Evolutionary conservation across 1,140 invertebrate species (phyloP).

Genomic region (Drosophila truncata): DNA sequence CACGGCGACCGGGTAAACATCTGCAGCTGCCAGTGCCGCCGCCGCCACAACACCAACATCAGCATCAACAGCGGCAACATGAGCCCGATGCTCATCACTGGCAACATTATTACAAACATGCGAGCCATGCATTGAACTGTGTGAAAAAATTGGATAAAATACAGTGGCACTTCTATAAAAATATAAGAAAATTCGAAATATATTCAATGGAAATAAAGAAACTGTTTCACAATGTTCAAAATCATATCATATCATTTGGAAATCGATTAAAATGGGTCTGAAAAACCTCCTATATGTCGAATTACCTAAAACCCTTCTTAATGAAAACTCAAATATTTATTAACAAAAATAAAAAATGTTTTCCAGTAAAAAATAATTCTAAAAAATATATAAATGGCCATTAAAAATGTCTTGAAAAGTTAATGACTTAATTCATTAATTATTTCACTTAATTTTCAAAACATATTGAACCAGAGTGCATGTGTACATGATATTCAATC

Average conservation of each 20-base stretch:
- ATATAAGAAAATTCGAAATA: neutral
- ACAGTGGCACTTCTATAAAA: neutral
- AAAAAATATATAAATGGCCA: neutral
- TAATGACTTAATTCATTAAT: neutral
- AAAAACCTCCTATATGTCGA: neutral
- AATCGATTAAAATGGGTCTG: neutral
- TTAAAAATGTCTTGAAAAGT: neutral
- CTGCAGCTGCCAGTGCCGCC: slow-evolving; percentile 45
- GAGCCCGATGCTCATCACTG: slow-evolving; percentile 70
- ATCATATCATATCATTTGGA: neutral
- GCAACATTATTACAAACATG: slow-evolving; percentile 78
- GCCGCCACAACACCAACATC: slow-evolving; percentile 47
- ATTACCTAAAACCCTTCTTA: neutral
- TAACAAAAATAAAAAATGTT: neutral
- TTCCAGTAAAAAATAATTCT: neutral
- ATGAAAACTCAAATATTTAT: neutral
- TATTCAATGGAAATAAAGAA: neutral
- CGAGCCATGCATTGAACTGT: slow-evolving; percentile 38
- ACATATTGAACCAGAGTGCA: neutral
- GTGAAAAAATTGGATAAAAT: slow-evolving; percentile 10
- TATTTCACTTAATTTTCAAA: neutral
- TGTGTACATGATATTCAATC: slow-evolving; percentile 17
- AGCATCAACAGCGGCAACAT: slow-evolving; percentile 56
- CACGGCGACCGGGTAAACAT: slow-evolving; percentile 51
- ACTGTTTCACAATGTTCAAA: neutral